phyloP scores from a whole-genome alignment of 2,888 invertebrate species.

The Spisula subtruncata region DNA sequence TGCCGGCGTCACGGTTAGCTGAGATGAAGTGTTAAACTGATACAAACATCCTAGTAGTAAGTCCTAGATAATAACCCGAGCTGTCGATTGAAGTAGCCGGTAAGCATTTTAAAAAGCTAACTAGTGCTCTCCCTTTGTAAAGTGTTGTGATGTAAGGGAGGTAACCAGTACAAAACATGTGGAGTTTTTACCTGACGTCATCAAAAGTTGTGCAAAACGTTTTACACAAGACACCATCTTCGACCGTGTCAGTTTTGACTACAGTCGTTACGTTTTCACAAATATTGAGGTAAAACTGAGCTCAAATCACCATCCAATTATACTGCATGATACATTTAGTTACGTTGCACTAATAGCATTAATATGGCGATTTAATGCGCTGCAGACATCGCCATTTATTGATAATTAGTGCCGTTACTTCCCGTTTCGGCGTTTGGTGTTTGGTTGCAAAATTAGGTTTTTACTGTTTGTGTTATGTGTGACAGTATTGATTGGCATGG shows the following conservation, averaged over 20 bases:
- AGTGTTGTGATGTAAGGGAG: conserved; percentile 72
- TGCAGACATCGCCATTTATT: background rate
- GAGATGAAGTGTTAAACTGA: too few relatives aligned
- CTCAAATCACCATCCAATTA: background rate
- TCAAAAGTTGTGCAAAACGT: conserved; percentile 76
- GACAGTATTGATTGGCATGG: background rate
- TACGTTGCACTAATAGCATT: background rate
- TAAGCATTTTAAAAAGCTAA: background rate
- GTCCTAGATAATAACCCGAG: background rate
- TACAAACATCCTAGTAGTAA: too few relatives aligned
- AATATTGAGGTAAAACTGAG: conserved; percentile 51
- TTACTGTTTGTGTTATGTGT: background rate
- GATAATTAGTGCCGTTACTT: background rate
- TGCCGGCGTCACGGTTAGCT: too few relatives aligned
- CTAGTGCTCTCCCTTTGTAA: background rate
- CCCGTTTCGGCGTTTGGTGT: background rate
- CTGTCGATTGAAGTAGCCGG: background rate
- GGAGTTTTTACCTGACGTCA: conserved; percentile 80
- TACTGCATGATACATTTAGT: background rate
- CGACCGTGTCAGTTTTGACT: conserved; percentile 55
- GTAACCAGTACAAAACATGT: conserved; percentile 77
- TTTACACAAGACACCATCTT: conserved; percentile 79
- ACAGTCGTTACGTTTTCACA: conserved; percentile 55
- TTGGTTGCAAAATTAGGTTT: background rate
- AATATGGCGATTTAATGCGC: background rate